Evolutionary conservation across 2,113 vertebrate genomes (phyloP), one percentile per base, ranked within the genome.

Genomic region (Apus apus): DNA sequence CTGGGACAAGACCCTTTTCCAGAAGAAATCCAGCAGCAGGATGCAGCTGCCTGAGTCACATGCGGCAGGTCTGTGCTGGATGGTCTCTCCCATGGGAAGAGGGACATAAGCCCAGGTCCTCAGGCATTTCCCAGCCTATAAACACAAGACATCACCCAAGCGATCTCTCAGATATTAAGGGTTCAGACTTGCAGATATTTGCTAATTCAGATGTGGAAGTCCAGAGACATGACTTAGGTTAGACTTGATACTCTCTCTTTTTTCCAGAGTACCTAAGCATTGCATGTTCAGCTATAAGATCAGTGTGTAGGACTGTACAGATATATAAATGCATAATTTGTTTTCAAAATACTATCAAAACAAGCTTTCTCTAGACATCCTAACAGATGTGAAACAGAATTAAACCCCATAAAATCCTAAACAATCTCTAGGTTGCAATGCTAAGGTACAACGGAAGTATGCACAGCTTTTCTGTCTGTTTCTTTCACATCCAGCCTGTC

Each of bases 41-140:
- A 9, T 3, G 1, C 64, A 68, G 36, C 9, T 68, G 34, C 15
- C 25, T 30, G 15, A 5, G 50, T 34, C 66, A 20, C 5, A 3
- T 1, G 1, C 7, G 86, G 36, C 27, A 29, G 34, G 64, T 17
- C 10, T 10, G 68, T 0, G 1, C 38, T 26, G 70, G 36, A 9
- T 4, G 30, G 20, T 53, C 19, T 19, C 46, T 48, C 46, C 46
- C 46, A 48, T 21, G 46, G 19, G 19, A 48, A 21, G 46, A 21
- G 23, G 38, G 51, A 57, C 15, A 30, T 20, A 13, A 61, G 10
- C 17, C 20, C 38, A 34, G 45, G 45, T 36, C 38, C 2, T 2
- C n/a, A 26, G 34, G 25, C 21, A 27, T 30, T 73, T 89, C 50
- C 60, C 68, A 80, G 65, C 64, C 72, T n/a, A 7, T 9, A 45